phyloP scores from a whole-genome alignment of 2,888 invertebrate species.

The Melieria picta region DNA sequence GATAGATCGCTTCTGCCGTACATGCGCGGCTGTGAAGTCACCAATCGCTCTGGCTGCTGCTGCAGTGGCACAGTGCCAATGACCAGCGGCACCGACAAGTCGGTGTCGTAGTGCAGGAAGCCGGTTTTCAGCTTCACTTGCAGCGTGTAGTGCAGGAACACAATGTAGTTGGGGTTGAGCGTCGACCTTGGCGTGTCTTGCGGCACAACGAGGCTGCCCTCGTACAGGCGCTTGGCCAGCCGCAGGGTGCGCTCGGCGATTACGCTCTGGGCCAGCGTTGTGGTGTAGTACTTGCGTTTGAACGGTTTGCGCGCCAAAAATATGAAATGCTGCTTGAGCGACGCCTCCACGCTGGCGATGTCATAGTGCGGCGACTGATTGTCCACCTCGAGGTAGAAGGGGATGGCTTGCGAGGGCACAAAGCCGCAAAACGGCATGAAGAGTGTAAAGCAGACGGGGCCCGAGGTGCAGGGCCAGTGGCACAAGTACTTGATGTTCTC shows the following conservation, averaged over 20 bases:
- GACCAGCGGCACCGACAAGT: slow-evolving; percentile 55
- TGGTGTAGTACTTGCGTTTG: slow-evolving; percentile 57
- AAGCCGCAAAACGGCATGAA: slow-evolving; percentile 76
- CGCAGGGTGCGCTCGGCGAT: slow-evolving; percentile 54
- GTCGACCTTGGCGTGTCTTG: slow-evolving; percentile 79
- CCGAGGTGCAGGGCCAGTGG: slow-evolving; percentile 60
- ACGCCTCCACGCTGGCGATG: slow-evolving; percentile 53
- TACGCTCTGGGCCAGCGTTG: slow-evolving; percentile 53
- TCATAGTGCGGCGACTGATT: slow-evolving; percentile 68
- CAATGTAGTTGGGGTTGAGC: slow-evolving; percentile 57
- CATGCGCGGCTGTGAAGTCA: slow-evolving; percentile 48
- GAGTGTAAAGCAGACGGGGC: slow-evolving; percentile 53
- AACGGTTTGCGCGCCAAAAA: slow-evolving; percentile 59
- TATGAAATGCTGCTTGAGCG: slow-evolving; percentile 57
- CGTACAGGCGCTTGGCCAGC: slow-evolving; percentile 66
- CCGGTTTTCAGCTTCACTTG: slow-evolving; percentile 58
- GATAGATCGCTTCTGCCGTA: slow-evolving; percentile 23
- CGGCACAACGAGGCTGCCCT: slow-evolving; percentile 69
- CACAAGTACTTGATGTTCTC: slow-evolving; percentile 59
- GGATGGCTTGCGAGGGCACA: slow-evolving; percentile 77
- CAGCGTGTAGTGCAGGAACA: slow-evolving; percentile 57
- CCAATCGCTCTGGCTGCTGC: slow-evolving; percentile 43
- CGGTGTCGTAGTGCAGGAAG: slow-evolving; percentile 57
- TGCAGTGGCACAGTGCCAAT: slow-evolving; percentile 57
- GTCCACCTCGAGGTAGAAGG: slow-evolving; percentile 74